Evolutionary conservation across 2,888 invertebrate species (phyloP).

Genomic region (Peribatodes rhomboidaria): DNA sequence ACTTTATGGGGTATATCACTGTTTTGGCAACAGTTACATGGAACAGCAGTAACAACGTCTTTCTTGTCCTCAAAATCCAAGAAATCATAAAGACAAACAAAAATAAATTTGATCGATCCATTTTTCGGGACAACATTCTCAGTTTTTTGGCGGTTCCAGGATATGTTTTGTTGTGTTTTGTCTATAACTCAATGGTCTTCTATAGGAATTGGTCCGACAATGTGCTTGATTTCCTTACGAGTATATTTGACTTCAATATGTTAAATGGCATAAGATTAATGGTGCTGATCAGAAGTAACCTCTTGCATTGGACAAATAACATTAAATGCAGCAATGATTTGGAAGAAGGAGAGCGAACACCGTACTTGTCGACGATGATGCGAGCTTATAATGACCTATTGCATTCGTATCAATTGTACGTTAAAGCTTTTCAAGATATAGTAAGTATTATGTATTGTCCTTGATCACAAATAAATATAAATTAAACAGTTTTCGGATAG

Average conservation of each 20-base stretch:
- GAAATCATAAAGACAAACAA: background rate
- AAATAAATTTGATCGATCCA: background rate
- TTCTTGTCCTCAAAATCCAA: background rate
- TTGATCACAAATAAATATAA: too few species aligned
- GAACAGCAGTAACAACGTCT: background rate
- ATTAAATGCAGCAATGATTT: background rate
- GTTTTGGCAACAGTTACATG: background rate
- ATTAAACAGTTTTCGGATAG: background rate
- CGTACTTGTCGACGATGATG: background rate
- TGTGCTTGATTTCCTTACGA: background rate
- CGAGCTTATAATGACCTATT: background rate
- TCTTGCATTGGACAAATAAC: background rate
- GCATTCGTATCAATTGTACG: background rate
- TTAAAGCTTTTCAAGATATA: background rate
- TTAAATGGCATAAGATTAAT: background rate
- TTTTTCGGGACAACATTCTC: background rate
- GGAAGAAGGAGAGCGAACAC: background rate
- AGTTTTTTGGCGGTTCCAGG: background rate
- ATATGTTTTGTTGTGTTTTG: background rate
- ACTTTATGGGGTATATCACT: background rate
- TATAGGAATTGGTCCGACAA: background rate
- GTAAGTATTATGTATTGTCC: too few species aligned
- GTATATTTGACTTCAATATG: background rate
- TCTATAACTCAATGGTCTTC: background rate
- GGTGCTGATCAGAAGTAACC: background rate